phyloP scores from a whole-genome alignment of 2,113 vertebrate species.

The Arothron firmamentum region DNA sequence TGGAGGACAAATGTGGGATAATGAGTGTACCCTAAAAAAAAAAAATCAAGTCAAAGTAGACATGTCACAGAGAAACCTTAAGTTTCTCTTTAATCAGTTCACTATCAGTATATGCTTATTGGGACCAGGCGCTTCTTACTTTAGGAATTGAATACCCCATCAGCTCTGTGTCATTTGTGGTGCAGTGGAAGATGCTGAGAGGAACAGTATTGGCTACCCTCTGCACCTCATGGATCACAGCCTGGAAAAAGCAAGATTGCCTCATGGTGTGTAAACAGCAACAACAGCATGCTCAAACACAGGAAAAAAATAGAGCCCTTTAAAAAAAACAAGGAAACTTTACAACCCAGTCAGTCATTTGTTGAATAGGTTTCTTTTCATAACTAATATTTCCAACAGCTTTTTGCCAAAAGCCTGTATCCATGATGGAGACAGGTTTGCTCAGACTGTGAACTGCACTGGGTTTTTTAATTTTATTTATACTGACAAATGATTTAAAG shows the following conservation, averaged over 20 bases:
- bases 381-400: too few species aligned
- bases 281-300: not conserved
- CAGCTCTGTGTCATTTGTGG: slow-evolving; percentile 59
- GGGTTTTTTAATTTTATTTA: too few species aligned
- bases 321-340: too few species aligned
- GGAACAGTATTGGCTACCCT: slow-evolving; percentile 60
- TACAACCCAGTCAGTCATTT: too few species aligned
- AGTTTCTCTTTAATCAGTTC: not conserved
- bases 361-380: too few species aligned
- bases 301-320: not conserved
- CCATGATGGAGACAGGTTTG: too few species aligned
- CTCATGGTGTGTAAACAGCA: not conserved
- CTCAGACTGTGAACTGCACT: too few species aligned
- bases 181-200: slow-evolving; percentile 59
- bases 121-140: slow-evolving; percentile 31
- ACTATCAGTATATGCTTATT: too few species aligned
- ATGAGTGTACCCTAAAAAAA: slow-evolving; percentile 54
- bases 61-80: not conserved
- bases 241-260: slow-evolving; percentile 37
- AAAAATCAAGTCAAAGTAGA: not conserved
- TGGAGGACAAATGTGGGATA: slow-evolving; percentile 57
- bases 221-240: slow-evolving; percentile 71
- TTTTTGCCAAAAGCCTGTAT: too few species aligned
- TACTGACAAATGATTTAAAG: too few species aligned
- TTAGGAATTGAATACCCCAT: slow-evolving; percentile 69